Evolutionary conservation across 1,140 invertebrate genomes (phyloP), one percentile per base, ranked within the genome.

Genomic region (Neodiprion pinetum): DNA sequence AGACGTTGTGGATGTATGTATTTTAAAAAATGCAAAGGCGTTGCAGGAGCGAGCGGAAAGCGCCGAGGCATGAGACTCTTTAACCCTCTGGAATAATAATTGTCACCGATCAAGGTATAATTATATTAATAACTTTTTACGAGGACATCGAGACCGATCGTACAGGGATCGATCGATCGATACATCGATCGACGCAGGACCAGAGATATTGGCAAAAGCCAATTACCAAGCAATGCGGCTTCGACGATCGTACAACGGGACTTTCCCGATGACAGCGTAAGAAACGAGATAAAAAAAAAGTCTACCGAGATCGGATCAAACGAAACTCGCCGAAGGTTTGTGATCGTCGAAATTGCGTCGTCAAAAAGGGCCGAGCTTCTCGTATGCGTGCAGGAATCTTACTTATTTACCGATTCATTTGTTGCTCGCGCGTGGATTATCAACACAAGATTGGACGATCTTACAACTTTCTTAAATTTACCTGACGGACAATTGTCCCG

Each of bases 191-290:
- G 53, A 61, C 8, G 53, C 11, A 17, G 53, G 11, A 5, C 53
- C 53, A 61, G 53, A 50, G 40, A 71, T 50, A 71, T 71, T 50
- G 70, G 48, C 70, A 50, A 50, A 50, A 50, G 70, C 70, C 70
- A 50, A 71, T 71, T 50, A 71, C 48, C 21, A 11, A 17, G 70
- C 48, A n/a, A 17, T 48, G 40, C 21, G 70, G n/a, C 12, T 69
- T 21, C 14, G 12, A 12, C 10, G 23, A 70, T 40, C 17, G 48
- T 71, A 12, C 23, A 71, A 71, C 70, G 70, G 70, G 4, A 71
- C 70, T 71, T 71, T 49, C 70, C 70, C 70, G 70, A 71, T 71
- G 70, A 71, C 70, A 71, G 70, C 12, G 23, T 23, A 71, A 71
- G 48, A 71, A 71, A 48, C n/a, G 53, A 61, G 53, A 9, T 61